Percentiles rank a stretch among this genome's conserved stretches.
Conservation (phyloP, 2,888 invertebrate species). For the Electrophaes corylata region DNA sequence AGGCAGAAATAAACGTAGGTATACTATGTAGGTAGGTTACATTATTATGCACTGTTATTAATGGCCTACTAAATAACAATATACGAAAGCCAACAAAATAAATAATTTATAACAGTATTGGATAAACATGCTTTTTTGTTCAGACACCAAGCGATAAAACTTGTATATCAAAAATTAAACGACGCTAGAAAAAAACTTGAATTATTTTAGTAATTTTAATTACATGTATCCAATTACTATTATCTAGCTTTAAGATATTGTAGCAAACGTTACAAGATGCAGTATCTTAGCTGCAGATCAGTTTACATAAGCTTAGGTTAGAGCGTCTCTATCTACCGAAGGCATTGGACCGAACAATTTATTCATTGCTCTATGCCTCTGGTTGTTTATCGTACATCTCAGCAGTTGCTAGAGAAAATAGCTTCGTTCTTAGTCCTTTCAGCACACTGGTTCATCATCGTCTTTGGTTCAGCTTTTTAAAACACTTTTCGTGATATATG, state of each 20-base stretch:
- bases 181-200: neutral
- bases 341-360: slow-evolving; percentile 24
- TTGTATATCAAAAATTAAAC: neutral
- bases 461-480: too few species aligned
- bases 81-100: too few species aligned
- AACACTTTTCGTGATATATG: too few species aligned
- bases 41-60: too few species aligned
- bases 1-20: too few species aligned
- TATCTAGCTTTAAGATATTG: neutral
- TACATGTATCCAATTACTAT: neutral
- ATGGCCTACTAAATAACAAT: too few species aligned
- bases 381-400: slow-evolving; percentile 6
- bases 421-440: neutral
- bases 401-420: neutral
- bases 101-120: too few species aligned
- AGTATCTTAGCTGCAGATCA: slow-evolving; percentile 39
- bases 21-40: too few species aligned
- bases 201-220: neutral
- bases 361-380: slow-evolving; percentile 31
- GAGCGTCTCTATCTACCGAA: slow-evolving; percentile 8
- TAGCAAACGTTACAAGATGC: slow-evolving; percentile 10
- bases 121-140: too few species aligned
- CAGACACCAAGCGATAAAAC: too few species aligned
- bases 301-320: slow-evolving; percentile 34
- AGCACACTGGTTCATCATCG: neutral